These are phyloP conservation scores for Aleiodes alternator DNA, from an alignment of 2,888 invertebrate genomes.

Conservation along the genomic window DNA sequence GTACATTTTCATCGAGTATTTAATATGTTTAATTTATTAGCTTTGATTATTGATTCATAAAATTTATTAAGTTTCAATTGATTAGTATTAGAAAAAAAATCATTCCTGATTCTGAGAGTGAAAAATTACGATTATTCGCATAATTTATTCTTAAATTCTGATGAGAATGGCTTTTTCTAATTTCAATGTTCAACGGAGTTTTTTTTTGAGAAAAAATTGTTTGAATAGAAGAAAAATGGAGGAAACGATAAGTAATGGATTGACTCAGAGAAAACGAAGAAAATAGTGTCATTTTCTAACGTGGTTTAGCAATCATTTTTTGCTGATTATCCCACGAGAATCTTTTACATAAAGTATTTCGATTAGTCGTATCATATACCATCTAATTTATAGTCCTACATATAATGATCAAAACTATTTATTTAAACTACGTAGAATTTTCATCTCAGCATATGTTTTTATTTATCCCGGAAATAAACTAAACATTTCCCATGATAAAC, in stretches of 20 bases:
- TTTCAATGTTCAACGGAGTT: no score
- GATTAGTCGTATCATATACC: slow-evolving; percentile 15
- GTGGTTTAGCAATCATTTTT: slow-evolving; percentile 11
- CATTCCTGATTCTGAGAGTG: no score
- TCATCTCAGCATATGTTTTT: slow-evolving; percentile 6
- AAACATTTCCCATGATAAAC: slow-evolving; percentile 13
- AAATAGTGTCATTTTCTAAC: neutral
- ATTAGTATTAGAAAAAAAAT: no score
- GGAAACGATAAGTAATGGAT: no score
- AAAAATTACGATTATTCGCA: no score
- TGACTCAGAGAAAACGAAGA: neutral
- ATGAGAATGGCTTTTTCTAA: no score
- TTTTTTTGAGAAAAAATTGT: no score
- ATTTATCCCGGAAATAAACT: slow-evolving; percentile 26
- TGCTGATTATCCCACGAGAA: slow-evolving; percentile 26
- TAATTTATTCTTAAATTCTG: no score
- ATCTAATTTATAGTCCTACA: slow-evolving; percentile 29
- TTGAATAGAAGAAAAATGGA: no score
- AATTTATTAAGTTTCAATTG: neutral
- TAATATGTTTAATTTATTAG: slow-evolving; percentile 20
- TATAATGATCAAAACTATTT: slow-evolving; percentile 17
- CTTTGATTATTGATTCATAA: slow-evolving; percentile 1
- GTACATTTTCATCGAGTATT: slow-evolving; percentile 11
- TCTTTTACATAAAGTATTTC: slow-evolving; percentile 18
- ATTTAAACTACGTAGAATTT: slow-evolving; percentile 16